Evolutionary conservation across 2,797 vertebrate species (phyloP).

Genomic region (Huso huso): DNA sequence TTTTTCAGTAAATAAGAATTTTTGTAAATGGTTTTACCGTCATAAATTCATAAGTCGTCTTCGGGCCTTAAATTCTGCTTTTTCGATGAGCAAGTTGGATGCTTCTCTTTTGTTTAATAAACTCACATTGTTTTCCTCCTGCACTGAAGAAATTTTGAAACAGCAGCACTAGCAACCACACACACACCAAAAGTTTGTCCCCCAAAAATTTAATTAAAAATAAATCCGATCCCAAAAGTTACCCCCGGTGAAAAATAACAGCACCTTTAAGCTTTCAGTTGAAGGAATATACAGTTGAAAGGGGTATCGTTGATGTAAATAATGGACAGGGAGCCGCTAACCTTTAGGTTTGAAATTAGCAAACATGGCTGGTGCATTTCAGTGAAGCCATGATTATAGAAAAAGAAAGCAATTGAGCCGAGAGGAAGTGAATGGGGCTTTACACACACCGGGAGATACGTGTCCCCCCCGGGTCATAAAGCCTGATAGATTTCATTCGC

Average conservation of each 20-base stretch:
- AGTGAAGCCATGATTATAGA: conserved; percentile 68
- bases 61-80: conserved; percentile 24
- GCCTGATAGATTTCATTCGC: conserved; percentile 18
- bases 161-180: conserved; percentile 51
- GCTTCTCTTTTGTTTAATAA: conserved; percentile 58
- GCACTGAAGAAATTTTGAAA: conserved; percentile 40
- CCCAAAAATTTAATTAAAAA: conserved; percentile 39
- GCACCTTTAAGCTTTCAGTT: conserved; percentile 37
- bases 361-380: conserved; percentile 73
- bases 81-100: conserved; percentile 25
- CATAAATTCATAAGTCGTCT: too few species aligned
- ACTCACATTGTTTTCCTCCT: conserved; percentile 61
- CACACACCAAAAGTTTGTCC: conserved; percentile 50
- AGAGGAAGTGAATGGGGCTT: conserved; percentile 53
- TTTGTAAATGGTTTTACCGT: too few species aligned
- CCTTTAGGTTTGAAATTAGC: conserved; percentile 69
- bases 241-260: conserved; percentile 37
- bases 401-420: conserved; percentile 50
- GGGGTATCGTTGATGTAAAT: conserved; percentile 48
- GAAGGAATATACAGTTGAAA: conserved; percentile 32
- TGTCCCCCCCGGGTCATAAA: conserved; percentile 45
- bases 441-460: conserved; percentile 28
- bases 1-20: too few species aligned
- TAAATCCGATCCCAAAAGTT: conserved; percentile 54
- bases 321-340: conserved; percentile 60